Evolutionary conservation across 1,140 invertebrate genomes (phyloP), one percentile per base, ranked within the genome.

Genomic region (Anagrus nilaparvatae): DNA sequence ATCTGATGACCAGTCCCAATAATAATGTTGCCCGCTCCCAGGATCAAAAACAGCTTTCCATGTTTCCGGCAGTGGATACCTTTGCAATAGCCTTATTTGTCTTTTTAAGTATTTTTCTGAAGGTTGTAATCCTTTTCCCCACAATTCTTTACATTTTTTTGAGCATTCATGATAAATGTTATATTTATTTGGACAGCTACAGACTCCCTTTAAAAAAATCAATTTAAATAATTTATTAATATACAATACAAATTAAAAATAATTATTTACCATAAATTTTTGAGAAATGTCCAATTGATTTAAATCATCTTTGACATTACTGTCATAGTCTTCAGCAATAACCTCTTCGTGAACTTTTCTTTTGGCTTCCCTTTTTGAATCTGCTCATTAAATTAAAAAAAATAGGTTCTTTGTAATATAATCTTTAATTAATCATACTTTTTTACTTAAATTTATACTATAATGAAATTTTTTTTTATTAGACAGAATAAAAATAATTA

Each of bases 31-130:
- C 1, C 82, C 82, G 49, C 84, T 76, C 58, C 86, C 84, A 59
- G 85, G 79, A 69, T 97, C 93, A 63, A 89, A 95, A 10, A 94
- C 75, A 65, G 97, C 90, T 58, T 83, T 79, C 95, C 96, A 99
- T 32, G 82, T 83, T 37, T 81, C 75, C 1, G 94, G 89, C 32
- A 99, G 60, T 0, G 95, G 94, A 75, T 95, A 97, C 54, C 86
- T 84, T 44, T 81, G 78, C 23, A 97, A 60, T 59, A 97, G 76
- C 63, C 76, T 77, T 44, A 78, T 70, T 54, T 88, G 81, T 44
- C 72, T 73, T 48, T 78, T 76, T 37, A 90, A 66, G 63, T 94
- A 89, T 53, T 76, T 77, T 46, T 79, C 75, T 43, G 75, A 76
- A 29, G 87, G 85, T 51, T 80, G 74, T 43, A 78, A 78, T 17